Evolutionary conservation across 2,888 invertebrate genomes (phyloP).

Genomic region (Rhagophthalmus giganteus): DNA sequence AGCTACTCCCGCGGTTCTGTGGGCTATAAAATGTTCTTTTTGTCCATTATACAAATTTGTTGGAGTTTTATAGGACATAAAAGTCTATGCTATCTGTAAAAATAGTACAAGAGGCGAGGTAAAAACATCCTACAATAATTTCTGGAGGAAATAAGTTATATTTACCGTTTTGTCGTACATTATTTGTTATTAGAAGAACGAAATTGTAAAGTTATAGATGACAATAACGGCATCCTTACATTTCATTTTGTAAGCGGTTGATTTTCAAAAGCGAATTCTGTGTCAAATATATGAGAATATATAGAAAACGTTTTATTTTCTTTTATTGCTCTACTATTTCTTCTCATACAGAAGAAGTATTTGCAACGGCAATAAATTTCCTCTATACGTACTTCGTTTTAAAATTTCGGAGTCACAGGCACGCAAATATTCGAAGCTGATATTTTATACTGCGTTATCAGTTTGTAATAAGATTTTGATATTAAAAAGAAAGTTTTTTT

Average conservation of each 20-base stretch:
- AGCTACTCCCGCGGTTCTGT: conserved; percentile 1
- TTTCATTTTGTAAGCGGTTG: conserved; percentile 13
- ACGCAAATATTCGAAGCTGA: too few relatives aligned
- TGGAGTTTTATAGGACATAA: conserved; percentile 14
- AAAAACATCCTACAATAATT: not conserved
- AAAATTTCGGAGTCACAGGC: conserved; percentile 1
- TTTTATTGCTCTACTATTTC: conserved; percentile 18
- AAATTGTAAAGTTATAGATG: not conserved
- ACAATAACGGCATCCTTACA: conserved; percentile 2
- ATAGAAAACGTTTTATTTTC: conserved; percentile 25
- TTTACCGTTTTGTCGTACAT: not conserved
- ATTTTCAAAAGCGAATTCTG: conserved; percentile 16
- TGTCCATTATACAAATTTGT: conserved; percentile 21
- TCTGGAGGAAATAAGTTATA: not conserved
- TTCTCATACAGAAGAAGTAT: conserved; percentile 16
- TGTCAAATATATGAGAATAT: conserved; percentile 25
- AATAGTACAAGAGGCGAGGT: conserved; percentile 7
- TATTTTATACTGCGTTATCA: too few relatives aligned
- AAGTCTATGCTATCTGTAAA: conserved; percentile 7
- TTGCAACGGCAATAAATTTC: conserved; percentile 18
- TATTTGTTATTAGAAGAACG: not conserved
- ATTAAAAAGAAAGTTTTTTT: too few relatives aligned
- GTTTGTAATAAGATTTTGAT: too few relatives aligned
- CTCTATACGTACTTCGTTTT: not conserved
- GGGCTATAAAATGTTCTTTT: conserved; percentile 13